phyloP scores from a whole-genome alignment of 1,140 invertebrate genomes.

The Drosophila sulfurigaster region DNA sequence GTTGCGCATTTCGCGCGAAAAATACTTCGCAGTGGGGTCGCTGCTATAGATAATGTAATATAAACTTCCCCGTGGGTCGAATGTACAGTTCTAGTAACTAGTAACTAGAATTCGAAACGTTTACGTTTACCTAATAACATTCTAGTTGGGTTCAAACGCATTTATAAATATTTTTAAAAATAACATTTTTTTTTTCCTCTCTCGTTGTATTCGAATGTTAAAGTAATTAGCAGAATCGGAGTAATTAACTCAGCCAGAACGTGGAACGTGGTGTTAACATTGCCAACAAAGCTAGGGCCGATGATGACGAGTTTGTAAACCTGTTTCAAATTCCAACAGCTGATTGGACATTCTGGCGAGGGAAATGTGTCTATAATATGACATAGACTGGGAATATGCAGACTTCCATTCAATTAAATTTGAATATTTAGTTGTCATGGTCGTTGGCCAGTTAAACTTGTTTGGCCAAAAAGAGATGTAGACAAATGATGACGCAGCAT shows the following conservation, averaged over 20 bases:
- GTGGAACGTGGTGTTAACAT: background rate
- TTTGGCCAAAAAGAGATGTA: background rate
- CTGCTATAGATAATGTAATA: constrained; percentile 32
- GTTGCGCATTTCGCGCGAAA: constrained; percentile 29
- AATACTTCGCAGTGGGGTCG: constrained; percentile 32
- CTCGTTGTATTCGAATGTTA: background rate
- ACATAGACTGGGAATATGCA: background rate
- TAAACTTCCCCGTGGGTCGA: background rate
- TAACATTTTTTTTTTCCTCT: too few species aligned
- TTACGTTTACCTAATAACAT: too few species aligned
- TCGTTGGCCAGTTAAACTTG: background rate
- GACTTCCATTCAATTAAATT: background rate
- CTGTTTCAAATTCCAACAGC: constrained; percentile 1
- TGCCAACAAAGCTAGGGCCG: background rate
- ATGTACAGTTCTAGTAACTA: constrained; percentile 9
- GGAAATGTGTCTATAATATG: background rate
- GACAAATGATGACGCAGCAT: background rate
- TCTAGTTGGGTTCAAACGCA: too few species aligned
- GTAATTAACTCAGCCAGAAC: constrained; percentile 4
- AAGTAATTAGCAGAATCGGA: constrained; percentile 9
- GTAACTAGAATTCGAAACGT: background rate
- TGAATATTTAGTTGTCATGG: background rate
- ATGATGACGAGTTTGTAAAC: constrained; percentile 2
- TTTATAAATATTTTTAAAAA: too few species aligned
- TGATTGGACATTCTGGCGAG: background rate